phyloP scores from a whole-genome alignment of 2,888 invertebrate genomes.

The Eudemis profundana region DNA sequence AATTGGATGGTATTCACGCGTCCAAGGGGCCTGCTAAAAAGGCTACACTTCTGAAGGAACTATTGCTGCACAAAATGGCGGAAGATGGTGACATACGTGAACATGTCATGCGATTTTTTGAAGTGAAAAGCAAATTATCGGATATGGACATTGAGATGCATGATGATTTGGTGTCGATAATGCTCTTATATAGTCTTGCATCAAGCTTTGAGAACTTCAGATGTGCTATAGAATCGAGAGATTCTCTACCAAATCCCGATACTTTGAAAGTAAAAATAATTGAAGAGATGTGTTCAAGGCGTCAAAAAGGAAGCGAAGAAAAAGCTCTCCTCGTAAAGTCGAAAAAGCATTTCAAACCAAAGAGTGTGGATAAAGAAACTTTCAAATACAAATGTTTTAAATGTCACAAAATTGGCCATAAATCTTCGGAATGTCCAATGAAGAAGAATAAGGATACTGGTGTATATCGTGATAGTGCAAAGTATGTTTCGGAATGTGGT shows the following conservation, averaged over 20 bases:
- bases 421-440: slow-evolving; percentile 3
- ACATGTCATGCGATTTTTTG: neutral
- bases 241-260: neutral
- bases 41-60: neutral
- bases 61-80: neutral
- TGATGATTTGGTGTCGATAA: neutral
- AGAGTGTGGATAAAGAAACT: neutral
- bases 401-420: neutral
- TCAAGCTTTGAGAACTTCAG: neutral
- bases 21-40: slow-evolving; percentile 1
- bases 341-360: neutral
- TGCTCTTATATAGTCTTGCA: slow-evolving; percentile 1
- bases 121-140: slow-evolving; percentile 1
- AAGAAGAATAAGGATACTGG: neutral
- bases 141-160: slow-evolving; percentile 1
- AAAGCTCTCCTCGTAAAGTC: neutral
- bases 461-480: neutral
- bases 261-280: slow-evolving; percentile 11
- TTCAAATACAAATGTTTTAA: slow-evolving; percentile 7
- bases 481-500: neutral
- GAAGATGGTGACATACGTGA: neutral
- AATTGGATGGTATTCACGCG: neutral
- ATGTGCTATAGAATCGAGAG: slow-evolving; percentile 2
- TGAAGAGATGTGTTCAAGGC: slow-evolving; percentile 4
- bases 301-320: neutral